Conservation (phyloP, 2,888 invertebrate species). For the Selenia dentaria region DNA sequence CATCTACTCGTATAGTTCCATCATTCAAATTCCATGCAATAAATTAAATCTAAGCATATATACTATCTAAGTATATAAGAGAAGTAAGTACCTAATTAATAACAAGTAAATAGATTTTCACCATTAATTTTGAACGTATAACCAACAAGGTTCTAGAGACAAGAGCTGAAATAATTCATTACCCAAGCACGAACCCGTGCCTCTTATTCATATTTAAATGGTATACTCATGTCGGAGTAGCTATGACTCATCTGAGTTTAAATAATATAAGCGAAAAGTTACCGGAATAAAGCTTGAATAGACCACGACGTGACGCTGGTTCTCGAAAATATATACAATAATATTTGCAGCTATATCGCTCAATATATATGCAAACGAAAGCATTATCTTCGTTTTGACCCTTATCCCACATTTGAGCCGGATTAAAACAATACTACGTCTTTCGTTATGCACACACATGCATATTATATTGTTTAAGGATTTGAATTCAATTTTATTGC, state of each 20-base stretch:
- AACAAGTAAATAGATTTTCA: background rate
- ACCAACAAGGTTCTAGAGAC: constrained; percentile 32
- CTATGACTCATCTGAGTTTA: constrained; percentile 34
- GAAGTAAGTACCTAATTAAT: background rate
- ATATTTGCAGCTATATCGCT: too few species aligned
- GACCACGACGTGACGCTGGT: background rate
- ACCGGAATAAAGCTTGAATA: constrained; percentile 18
- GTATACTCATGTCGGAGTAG: constrained; percentile 30
- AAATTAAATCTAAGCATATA: too few species aligned
- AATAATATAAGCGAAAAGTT: constrained; percentile 29
- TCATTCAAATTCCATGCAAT: too few species aligned
- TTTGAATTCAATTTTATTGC: too few species aligned
- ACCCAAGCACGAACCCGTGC: constrained; percentile 40
- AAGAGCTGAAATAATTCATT: constrained; percentile 47
- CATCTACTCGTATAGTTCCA: too few species aligned
- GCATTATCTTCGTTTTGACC: too few species aligned
- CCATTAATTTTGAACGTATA: constrained; percentile 24
- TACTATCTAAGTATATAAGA: too few species aligned
- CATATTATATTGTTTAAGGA: too few species aligned
- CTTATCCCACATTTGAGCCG: too few species aligned
- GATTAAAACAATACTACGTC: too few species aligned
- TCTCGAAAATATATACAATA: background rate
- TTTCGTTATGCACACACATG: too few species aligned
- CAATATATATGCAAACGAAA: too few species aligned
- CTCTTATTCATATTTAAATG: constrained; percentile 52